A percentile compares a stretch with the other conserved stretches of the same genome.
phyloP scores from a whole-genome alignment of 2,113 vertebrate genomes.

The Rhagologus leucostigma region DNA sequence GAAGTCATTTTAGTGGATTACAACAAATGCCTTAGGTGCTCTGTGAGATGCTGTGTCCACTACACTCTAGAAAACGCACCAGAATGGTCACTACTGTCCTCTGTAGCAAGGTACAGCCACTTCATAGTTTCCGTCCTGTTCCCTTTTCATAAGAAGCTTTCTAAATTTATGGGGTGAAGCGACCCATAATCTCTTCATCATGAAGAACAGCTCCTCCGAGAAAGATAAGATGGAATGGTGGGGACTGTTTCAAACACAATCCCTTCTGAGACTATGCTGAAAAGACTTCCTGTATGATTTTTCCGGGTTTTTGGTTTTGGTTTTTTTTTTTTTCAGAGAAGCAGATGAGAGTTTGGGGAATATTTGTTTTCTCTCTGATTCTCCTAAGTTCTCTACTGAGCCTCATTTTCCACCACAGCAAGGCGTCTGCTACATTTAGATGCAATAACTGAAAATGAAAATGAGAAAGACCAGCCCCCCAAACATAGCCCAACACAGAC shows the following conservation, averaged over 20 bases:
- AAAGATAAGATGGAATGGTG: neutral
- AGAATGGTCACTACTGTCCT: neutral
- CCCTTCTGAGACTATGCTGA: neutral
- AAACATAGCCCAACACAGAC: neutral
- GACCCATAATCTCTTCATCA: neutral
- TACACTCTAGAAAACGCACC: neutral
- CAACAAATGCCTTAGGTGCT: neutral
- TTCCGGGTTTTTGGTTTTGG: neutral
- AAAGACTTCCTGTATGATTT: neutral
- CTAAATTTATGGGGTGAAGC: neutral
- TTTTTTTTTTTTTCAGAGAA: neutral
- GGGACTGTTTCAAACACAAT: neutral
- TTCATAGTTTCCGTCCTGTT: neutral
- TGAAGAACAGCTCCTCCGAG: constrained; percentile 12
- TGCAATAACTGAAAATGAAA: neutral
- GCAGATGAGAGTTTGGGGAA: neutral
- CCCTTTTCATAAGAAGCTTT: neutral
- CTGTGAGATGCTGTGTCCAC: neutral
- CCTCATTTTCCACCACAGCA: neutral
- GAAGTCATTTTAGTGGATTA: neutral
- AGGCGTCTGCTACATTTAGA: neutral
- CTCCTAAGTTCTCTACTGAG: neutral
- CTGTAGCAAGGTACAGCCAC: neutral
- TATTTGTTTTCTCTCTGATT: neutral
- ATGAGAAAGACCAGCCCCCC: neutral